Percentiles rank a stretch among this genome's conserved stretches.
Evolutionary conservation across 1,140 invertebrate species (phyloP).

Genomic region (Argopecten irradians): DNA sequence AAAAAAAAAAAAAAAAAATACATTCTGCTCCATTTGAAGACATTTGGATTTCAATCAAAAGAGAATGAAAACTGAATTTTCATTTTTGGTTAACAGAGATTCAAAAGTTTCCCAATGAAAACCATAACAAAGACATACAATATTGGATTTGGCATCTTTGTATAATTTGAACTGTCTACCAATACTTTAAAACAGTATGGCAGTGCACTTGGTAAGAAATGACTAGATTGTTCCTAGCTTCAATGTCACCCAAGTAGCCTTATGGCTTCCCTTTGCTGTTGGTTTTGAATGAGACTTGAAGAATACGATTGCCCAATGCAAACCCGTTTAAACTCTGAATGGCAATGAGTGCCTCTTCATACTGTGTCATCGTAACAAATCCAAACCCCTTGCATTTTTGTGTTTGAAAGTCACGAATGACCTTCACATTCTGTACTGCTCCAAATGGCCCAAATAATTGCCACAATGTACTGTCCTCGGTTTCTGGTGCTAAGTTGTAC

Average conservation of each 20-base stretch:
- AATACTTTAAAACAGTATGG: background rate
- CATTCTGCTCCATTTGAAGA: constrained; percentile 25
- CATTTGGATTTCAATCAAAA: constrained; percentile 23
- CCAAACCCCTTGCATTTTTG: constrained; percentile 99
- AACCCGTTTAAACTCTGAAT: constrained; percentile 99
- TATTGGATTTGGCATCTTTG: constrained; percentile 21
- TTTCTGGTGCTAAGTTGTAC: constrained; percentile 98
- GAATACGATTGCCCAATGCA: constrained; percentile 95
- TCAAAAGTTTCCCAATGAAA: constrained; percentile 17
- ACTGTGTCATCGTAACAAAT: constrained; percentile 99
- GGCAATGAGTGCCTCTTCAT: constrained; percentile 97
- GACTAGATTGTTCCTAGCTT: constrained; percentile 7
- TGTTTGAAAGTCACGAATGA: constrained; percentile 96
- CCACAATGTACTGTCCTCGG: constrained; percentile 99
- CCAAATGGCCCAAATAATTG: constrained; percentile 99
- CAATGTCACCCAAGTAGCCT: background rate
- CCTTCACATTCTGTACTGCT: constrained; percentile 97
- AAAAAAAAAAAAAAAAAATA: constrained; percentile 33
- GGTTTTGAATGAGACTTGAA: constrained; percentile 95
- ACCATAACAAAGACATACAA: constrained; percentile 22
- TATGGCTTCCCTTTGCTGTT: constrained; percentile 71
- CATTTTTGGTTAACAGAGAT: constrained; percentile 22
- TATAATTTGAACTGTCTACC: constrained; percentile 10
- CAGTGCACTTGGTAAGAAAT: constrained; percentile 9
- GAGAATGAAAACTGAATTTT: constrained; percentile 15